Conservation (phyloP, 2,113 vertebrate species). For the Nerophis ophidion region DNA sequence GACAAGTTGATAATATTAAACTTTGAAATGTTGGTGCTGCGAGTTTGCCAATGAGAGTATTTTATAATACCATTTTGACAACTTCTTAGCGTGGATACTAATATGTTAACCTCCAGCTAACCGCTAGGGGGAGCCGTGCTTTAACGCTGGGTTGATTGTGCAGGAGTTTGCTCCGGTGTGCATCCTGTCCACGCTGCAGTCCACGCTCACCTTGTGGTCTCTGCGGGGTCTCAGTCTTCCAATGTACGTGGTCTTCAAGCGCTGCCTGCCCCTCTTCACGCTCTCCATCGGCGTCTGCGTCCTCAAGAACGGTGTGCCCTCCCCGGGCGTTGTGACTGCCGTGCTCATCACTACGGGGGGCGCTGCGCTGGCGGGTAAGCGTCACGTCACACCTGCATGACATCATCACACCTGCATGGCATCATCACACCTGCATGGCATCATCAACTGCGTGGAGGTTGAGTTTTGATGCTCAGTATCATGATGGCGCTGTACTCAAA, state of each 20-base stretch:
- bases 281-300: constrained; percentile 85
- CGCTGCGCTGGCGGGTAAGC: constrained; percentile 86
- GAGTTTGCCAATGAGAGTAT: too few relatives aligned
- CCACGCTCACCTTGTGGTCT: constrained; percentile 91
- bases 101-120: too few relatives aligned
- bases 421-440: too few relatives aligned
- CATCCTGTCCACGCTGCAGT: constrained; percentile 88
- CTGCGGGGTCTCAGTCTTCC: constrained; percentile 91
- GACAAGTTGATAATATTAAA: too few relatives aligned
- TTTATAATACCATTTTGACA: too few relatives aligned
- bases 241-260: constrained; percentile 98
- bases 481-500: too few relatives aligned
- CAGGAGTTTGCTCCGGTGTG: constrained; percentile 80
- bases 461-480: too few relatives aligned
- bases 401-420: background rate
- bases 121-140: too few relatives aligned
- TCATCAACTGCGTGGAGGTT: too few relatives aligned
- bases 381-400: background rate
- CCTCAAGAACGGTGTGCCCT: constrained; percentile 84
- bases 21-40: too few relatives aligned
- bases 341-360: constrained; percentile 91
- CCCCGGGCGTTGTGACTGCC: constrained; percentile 79
- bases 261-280: constrained; percentile 91
- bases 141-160: background rate
- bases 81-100: too few relatives aligned